phyloP scores from a whole-genome alignment of 2,888 invertebrate species.

The Acrobasis consociella region DNA sequence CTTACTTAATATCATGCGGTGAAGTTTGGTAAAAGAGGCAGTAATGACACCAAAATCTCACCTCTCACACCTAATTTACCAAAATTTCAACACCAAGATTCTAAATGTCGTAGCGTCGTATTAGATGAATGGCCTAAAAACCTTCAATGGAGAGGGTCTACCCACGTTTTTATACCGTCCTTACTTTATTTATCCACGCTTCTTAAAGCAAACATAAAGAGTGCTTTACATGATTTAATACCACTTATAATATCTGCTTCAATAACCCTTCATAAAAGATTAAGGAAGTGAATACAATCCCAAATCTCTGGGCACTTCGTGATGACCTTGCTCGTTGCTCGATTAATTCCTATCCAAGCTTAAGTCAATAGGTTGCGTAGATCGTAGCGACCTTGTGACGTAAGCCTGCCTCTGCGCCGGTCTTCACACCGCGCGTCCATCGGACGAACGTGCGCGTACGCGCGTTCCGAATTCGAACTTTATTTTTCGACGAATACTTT shows the following conservation, averaged over 20 bases:
- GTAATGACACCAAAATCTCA: too few species aligned
- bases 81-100: too few species aligned
- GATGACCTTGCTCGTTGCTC: slow-evolving; percentile 55
- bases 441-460: slow-evolving; percentile 25
- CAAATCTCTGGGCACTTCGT: slow-evolving; percentile 35
- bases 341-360: slow-evolving; percentile 58
- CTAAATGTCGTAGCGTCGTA: too few species aligned
- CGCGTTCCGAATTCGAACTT: slow-evolving; percentile 17
- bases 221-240: too few species aligned
- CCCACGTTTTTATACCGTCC: background rate
- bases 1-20: too few species aligned
- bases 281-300: slow-evolving; percentile 13
- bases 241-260: background rate
- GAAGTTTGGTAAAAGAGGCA: too few species aligned
- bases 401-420: slow-evolving; percentile 57
- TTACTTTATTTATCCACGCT: background rate
- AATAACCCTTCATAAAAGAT: slow-evolving; percentile 1
- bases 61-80: too few species aligned
- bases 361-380: slow-evolving; percentile 58
- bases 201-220: background rate
- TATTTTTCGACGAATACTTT: slow-evolving; percentile 8
- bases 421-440: slow-evolving; percentile 42
- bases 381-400: slow-evolving; percentile 64
- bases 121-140: too few species aligned
- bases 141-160: background rate